Evolutionary conservation across 23 tunicate species (phyloP), one percentile per base, ranked within the genome.

Genomic region (Corella eumyota): DNA sequence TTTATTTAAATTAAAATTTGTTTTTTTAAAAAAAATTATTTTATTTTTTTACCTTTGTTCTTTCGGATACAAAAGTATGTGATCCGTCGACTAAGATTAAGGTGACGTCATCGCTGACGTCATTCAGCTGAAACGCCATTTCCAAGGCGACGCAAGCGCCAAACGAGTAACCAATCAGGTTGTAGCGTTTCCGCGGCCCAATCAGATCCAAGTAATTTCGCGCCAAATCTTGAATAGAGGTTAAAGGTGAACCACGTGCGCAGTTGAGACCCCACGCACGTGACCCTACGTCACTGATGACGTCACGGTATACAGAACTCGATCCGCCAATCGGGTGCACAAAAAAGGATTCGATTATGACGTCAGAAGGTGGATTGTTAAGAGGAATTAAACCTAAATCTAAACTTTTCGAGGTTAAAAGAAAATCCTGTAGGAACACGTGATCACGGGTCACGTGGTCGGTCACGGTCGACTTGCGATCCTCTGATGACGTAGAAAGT

Each of bases 71-170:
- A 38, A 4, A 37, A 2, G 68, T 38, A 62, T 62, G 68, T 1
- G 68, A 62, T 2, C 68, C 68, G 32, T 62, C 68, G 11, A 62
- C 27, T 32, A 62, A 40, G 34, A 62, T 3, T 28, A 62, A 28
- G 2, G 13, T 62, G 51, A 62, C 52, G 40, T 38, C 40, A 2
- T n/a, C 53, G 6, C 51, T 32, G 6, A n/a, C 6, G 1, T 38
- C 23, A 6, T 3, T 22, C 4, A 62, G 17, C 51, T 62, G 25
- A 31, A 62, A 4, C 11, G 68, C 68, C 68, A 62, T 62, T 38
- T 62, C 68, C 3, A 62, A 32, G 5, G 68, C 68, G 4, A 62
- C 68, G 44, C 53, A 62, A 40, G 68, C 68, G 32, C 68, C 68
- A 25, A 62, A 62, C 15, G 68, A 62, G 44, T 62, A 62, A n/a